A percentile compares a stretch with the other conserved stretches of the same genome.
These are phyloP conservation scores for Epinephelus malabaricus DNA, from an alignment of 2,797 vertebrate genomes.

Conservation along the genomic window DNA sequence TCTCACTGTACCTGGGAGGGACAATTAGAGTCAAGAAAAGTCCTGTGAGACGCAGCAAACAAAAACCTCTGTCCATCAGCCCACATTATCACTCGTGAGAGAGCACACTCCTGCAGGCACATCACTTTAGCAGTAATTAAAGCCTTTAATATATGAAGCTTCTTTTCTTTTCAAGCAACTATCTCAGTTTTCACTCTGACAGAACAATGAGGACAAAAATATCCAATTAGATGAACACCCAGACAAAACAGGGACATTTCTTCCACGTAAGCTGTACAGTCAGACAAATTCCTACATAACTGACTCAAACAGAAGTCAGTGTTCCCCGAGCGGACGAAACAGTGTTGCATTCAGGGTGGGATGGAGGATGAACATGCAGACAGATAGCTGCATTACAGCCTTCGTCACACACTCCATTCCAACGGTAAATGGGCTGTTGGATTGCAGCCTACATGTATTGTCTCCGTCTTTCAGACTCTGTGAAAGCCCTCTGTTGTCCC, in stretches of 20 bases:
- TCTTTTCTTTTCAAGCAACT: neutral
- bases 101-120: slow-evolving; percentile 42
- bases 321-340: slow-evolving; percentile 60
- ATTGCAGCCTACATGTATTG: slow-evolving; percentile 81
- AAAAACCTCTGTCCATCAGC: slow-evolving; percentile 53
- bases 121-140: slow-evolving; percentile 20
- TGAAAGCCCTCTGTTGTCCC: slow-evolving; percentile 83
- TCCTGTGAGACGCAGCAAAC: slow-evolving; percentile 43
- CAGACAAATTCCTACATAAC: slow-evolving; percentile 69
- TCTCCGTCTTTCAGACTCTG: slow-evolving; percentile 75
- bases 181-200: slow-evolving; percentile 54
- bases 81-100: slow-evolving; percentile 18
- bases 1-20: slow-evolving; percentile 57
- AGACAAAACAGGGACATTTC: slow-evolving; percentile 50
- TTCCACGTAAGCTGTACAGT: slow-evolving; percentile 52
- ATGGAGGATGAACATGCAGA: slow-evolving; percentile 67
- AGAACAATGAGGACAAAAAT: slow-evolving; percentile 40
- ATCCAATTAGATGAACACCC: slow-evolving; percentile 46
- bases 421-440: slow-evolving; percentile 79
- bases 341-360: slow-evolving; percentile 71
- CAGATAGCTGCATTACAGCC: slow-evolving; percentile 73
- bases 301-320: slow-evolving; percentile 59
- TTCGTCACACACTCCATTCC: slow-evolving; percentile 80
- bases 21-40: slow-evolving; percentile 49
- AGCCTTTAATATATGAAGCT: slow-evolving; percentile 5